Base-by-base conservation (phyloP, 1,140 invertebrate species). In the Chymomyza costata region DNA sequence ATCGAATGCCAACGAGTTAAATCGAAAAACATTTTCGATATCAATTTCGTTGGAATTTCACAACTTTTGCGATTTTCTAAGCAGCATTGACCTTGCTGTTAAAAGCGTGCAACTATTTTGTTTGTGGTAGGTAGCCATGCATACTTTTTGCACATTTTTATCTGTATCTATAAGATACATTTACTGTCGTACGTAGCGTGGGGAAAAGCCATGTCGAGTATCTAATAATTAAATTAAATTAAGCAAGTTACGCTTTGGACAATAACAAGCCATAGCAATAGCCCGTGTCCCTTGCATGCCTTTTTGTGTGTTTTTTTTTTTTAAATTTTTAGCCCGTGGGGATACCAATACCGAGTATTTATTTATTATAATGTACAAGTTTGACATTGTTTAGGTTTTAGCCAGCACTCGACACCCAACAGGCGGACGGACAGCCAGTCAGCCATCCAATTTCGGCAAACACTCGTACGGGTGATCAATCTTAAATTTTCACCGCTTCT, bases 401-500 rank as follows among this genome's bases (percentile, higher is more conserved):
- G 70, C 52, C 65, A 8, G 50, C 65, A 74, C 70, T 74, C 65
- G 69, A 74, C 48, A 37, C 25, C 44, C 44, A 41, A 37, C n/a
- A 19, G 16, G 34, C 41, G 65, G n/a, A n/a, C n/a, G n/a, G n/a
- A n/a, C 52, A 62, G 11, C 58, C 37, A 48, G 43, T 39, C 62
- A 59, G 57, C 53, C 39, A 65, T 54, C 53, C 69, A 76, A 76
- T 76, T 76, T 76, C 49, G 43, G 63, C 44, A 64, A 71, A 81
- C 74, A 76, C 70, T 80, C 65, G 55, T 60, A 41, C 51, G 50
- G 81, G 82, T 83, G 82, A 83, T 83, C 81, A 83, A 83, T 83
- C 82, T 83, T 78, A 73, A 83, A 83, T 83, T 83, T 83, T 83
- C 82, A 83, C 74, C 82, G 71, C 74, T 82, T 78, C 82, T 83